These are phyloP conservation scores for Acanthurus leucopareius DNA, from an alignment of 2,797 vertebrate species.

Conservation along the genomic window DNA sequence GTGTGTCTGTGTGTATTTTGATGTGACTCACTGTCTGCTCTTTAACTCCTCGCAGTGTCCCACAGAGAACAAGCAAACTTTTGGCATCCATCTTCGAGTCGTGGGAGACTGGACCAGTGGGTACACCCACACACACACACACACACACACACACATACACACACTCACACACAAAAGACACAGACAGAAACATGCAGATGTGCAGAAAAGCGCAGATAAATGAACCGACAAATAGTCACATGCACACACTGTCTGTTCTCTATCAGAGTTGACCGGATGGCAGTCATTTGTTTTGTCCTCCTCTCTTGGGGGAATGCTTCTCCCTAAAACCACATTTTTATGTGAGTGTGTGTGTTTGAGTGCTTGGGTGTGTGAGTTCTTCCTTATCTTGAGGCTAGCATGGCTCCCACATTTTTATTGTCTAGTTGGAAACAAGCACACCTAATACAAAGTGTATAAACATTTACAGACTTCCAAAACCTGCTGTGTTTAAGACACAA, in stretches of 20 bases:
- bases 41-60: conserved; percentile 92
- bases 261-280: conserved; percentile 45
- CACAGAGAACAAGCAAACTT: conserved; percentile 92
- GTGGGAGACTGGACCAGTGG: conserved; percentile 99
- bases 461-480: not conserved
- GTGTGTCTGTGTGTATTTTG: conserved; percentile 22
- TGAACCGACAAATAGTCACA: conserved; percentile 10
- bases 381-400: conserved; percentile 11
- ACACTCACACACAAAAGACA: conserved; percentile 11
- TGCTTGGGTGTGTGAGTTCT: not conserved
- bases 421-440: conserved; percentile 17
- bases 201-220: conserved; percentile 19
- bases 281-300: conserved; percentile 37
- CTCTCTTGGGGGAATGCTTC: conserved; percentile 39
- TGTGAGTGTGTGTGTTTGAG: not conserved
- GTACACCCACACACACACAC: conserved; percentile 50
- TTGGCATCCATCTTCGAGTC: conserved; percentile 95
- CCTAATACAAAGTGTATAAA: not conserved
- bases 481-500: not conserved
- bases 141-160: conserved; percentile 26
- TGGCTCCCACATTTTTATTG: conserved; percentile 29
- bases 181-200: conserved; percentile 13
- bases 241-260: conserved; percentile 2
- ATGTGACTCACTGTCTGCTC: conserved; percentile 65
- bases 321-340: conserved; percentile 6